Evolutionary conservation across 2,888 invertebrate genomes (phyloP).

Genomic region (Nemapogon koenigi): DNA sequence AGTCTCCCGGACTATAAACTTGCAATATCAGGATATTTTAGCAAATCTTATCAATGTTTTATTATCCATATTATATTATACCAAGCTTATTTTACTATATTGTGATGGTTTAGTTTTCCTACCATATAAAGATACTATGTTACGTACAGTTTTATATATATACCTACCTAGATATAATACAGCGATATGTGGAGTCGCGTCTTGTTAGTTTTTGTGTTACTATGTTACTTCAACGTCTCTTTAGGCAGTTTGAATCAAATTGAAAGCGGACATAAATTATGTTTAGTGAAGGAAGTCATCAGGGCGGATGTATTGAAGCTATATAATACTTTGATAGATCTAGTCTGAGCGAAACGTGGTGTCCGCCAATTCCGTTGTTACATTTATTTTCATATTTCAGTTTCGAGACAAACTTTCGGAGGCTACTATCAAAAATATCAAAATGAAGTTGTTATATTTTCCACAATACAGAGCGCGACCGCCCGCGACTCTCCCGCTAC

Average conservation of each 20-base stretch:
- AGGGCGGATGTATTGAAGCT: too few relatives aligned
- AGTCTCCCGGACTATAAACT: conserved; percentile 54
- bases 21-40: conserved; percentile 30
- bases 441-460: conserved; percentile 46
- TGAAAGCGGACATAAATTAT: too few relatives aligned
- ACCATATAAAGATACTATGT: conserved; percentile 56
- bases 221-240: too few relatives aligned
- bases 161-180: conserved; percentile 28
- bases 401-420: conserved; percentile 55
- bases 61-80: conserved; percentile 26
- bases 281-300: too few relatives aligned
- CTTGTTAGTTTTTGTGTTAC: too few relatives aligned
- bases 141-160: conserved; percentile 43
- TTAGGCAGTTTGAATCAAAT: too few relatives aligned
- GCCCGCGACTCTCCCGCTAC: conserved; percentile 32
- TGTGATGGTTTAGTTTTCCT: conserved; percentile 62
- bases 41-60: conserved; percentile 36
- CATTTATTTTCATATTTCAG: conserved; percentile 1
- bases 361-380: too few relatives aligned
- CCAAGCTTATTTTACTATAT: conserved; percentile 57
- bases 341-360: too few relatives aligned
- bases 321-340: too few relatives aligned
- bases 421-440: conserved; percentile 50
- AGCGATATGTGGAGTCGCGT: conserved; percentile 52
- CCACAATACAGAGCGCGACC: conserved; percentile 29